Percentiles rank a stretch among this genome's conserved stretches.
Conservation (phyloP, 2,888 invertebrate species). For the Tetropium fuscum region DNA sequence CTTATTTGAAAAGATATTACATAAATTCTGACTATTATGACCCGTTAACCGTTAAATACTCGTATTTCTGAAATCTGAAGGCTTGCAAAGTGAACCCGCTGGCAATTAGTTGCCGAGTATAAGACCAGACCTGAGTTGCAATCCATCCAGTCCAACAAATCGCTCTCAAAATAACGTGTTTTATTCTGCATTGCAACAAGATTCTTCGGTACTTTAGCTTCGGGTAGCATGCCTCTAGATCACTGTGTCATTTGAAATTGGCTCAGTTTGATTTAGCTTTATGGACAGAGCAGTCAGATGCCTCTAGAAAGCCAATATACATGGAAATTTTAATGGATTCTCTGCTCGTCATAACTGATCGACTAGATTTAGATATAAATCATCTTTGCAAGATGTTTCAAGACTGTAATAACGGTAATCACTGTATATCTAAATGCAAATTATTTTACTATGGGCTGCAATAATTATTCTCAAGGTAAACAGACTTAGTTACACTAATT, state of each 20-base stretch:
- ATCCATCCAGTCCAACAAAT: constrained; percentile 24
- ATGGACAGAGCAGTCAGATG: neutral
- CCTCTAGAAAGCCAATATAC: constrained; percentile 25
- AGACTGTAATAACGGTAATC: constrained; percentile 24
- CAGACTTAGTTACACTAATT: neutral
- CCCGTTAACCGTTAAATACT: too few relatives aligned
- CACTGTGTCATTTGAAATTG: constrained; percentile 25
- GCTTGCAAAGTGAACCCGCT: neutral
- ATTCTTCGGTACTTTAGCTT: constrained; percentile 14
- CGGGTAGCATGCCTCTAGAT: constrained; percentile 18
- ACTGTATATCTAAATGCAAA: constrained; percentile 34
- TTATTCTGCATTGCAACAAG: constrained; percentile 19
- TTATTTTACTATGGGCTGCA: constrained; percentile 3
- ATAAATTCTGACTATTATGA: too few relatives aligned
- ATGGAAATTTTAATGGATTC: constrained; percentile 26
- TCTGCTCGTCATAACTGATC: constrained; percentile 7
- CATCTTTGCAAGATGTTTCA: constrained; percentile 11
- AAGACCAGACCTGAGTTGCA: constrained; percentile 12
- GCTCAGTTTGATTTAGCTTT: constrained; percentile 17
- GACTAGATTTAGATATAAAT: constrained; percentile 26
- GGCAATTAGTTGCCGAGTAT: neutral
- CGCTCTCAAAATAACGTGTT: constrained; percentile 21
- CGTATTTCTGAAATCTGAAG: too few relatives aligned
- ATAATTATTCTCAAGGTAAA: constrained; percentile 5
- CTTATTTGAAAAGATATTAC: too few relatives aligned